These are phyloP conservation scores for Cryptocheilus praepositus DNA, from an alignment of 2,888 invertebrate species.

Conservation along the genomic window DNA sequence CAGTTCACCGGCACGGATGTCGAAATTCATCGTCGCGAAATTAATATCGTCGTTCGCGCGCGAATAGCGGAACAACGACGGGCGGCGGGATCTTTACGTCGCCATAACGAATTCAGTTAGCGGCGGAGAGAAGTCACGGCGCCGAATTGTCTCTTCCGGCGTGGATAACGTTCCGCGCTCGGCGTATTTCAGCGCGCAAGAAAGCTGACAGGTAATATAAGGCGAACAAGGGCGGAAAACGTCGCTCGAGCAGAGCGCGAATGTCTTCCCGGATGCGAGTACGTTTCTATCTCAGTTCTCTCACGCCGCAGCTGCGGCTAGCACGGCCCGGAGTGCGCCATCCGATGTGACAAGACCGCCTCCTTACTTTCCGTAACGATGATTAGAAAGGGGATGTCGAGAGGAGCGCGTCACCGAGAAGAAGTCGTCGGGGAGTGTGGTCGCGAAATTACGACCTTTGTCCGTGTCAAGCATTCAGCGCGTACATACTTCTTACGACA, in stretches of 20 bases:
- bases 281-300: constrained; percentile 4
- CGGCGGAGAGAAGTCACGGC: no score
- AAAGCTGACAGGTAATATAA: not conserved
- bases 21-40: no score
- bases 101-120: no score
- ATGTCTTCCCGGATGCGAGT: not conserved
- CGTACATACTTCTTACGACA: constrained; percentile 37
- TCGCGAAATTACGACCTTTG: constrained; percentile 55
- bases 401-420: constrained; percentile 44
- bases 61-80: no score
- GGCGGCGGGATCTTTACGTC: no score
- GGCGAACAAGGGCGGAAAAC: not conserved
- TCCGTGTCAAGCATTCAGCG: constrained; percentile 62
- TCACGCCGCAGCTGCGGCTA: not conserved
- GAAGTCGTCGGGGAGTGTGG: not conserved
- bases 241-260: not conserved
- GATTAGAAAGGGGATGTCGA: constrained; percentile 54
- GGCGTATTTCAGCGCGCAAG: constrained; percentile 1
- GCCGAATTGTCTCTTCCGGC: no score
- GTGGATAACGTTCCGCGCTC: not conserved
- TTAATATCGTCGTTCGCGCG: no score
- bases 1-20: no score
- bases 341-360: constrained; percentile 55
- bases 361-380: constrained; percentile 53
- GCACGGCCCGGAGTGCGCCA: not conserved